Evolutionary conservation across 2,113 vertebrate genomes (phyloP), one percentile per base, ranked within the genome.

Genomic region (Macquaria australasica): DNA sequence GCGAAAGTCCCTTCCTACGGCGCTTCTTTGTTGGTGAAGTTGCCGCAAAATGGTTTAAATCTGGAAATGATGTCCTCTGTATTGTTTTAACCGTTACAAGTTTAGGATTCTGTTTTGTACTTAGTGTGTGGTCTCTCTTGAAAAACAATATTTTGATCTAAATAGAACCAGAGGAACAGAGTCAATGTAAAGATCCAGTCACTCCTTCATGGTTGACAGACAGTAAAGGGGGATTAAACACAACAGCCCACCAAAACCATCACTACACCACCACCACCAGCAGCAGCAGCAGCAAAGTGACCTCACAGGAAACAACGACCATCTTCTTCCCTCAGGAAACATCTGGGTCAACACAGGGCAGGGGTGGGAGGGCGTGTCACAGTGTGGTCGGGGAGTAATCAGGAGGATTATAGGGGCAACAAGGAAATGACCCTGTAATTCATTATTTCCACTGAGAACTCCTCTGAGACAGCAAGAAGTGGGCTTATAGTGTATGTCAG

Each of bases 301-400:
- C 71, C 56, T 91, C 88, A 85, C 37, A 93, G 96, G 94, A 96
- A 96, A 92, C 67, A 45, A 79, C 82, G 6, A 41, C 90, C 92
- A 83, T 90, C 91, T 93, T 77, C 86, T 85, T 87, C 94, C 91
- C 70, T 94, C 96, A 96, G 97, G 95, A 97, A 97, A 96, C 95
- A 96, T 92, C 95, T 97, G 96, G 86, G 48, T 76, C 89, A 90
- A 92, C 85, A 88, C n/a, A 23, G 28, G 66, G 64, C 39, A 23
- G 3, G 28, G 53, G 58, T 1, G 83, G n/a, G 50, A 31, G 55
- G 73, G 73, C 3, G 66, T 74, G 72, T 76, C 59, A 23, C 14
- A 37, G 69, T 2, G 64, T 31, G 78, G 63, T n/a, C 6, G 12
- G 58, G 66, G 28, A 62, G 45, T 66, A 81, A 85, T 81, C 73